phyloP scores from a whole-genome alignment of 1,140 invertebrate genomes.

The Coenobita brevimanus region DNA sequence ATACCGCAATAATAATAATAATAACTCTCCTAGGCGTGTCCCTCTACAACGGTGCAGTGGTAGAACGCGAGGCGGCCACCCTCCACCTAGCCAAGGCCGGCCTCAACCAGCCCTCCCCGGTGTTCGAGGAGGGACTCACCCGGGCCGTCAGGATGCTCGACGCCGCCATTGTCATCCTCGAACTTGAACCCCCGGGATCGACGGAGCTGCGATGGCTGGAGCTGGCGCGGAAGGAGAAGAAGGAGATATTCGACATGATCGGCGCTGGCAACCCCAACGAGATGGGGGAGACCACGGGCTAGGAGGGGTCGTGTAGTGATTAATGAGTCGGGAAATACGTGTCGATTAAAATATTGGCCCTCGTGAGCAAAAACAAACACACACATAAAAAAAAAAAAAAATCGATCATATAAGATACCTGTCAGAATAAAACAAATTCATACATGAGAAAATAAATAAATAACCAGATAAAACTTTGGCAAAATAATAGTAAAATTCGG shows the following conservation, averaged over 20 bases:
- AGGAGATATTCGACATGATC: background rate
- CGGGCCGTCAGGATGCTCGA: conserved; percentile 28
- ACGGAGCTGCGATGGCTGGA: conserved; percentile 30
- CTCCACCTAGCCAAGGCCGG: background rate
- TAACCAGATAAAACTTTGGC: too few species aligned
- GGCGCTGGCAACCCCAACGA: too few species aligned
- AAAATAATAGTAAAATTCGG: too few species aligned
- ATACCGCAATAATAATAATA: too few species aligned
- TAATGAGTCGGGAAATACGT: too few species aligned
- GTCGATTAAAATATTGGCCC: too few species aligned
- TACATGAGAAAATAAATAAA: too few species aligned
- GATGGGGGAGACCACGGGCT: too few species aligned
- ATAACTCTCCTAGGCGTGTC: conserved; percentile 49
- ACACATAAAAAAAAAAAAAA: too few species aligned
- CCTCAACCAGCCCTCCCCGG: background rate
- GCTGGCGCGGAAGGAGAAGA: background rate
- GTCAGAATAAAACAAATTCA: too few species aligned
- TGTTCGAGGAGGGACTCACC: conserved; percentile 2
- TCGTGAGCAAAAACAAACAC: too few species aligned
- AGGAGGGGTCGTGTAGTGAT: background rate
- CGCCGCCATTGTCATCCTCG: conserved; percentile 19
- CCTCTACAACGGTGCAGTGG: conserved; percentile 8
- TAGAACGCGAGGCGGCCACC: conserved; percentile 16
- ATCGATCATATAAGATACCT: too few species aligned
- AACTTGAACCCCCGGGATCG: conserved; percentile 19